A percentile compares a stretch with the other conserved stretches of the same genome.
phyloP scores from a whole-genome alignment of 2,113 vertebrate species.

The Indicator indicator region DNA sequence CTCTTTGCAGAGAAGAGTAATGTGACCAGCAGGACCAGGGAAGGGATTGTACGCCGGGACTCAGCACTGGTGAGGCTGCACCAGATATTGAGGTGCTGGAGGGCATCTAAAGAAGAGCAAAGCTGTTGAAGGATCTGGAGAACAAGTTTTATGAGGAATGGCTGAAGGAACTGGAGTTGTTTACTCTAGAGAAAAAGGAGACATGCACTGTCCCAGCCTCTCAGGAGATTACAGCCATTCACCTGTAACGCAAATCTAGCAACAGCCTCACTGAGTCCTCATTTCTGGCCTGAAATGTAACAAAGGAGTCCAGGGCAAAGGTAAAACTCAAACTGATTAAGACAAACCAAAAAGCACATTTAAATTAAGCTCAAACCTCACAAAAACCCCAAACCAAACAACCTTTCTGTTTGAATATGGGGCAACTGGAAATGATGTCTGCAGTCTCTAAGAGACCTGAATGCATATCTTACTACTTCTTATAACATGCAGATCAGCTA shows the following conservation, averaged over 20 bases:
- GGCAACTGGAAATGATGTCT: background rate
- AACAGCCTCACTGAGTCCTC: background rate
- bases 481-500: background rate
- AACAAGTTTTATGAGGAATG: background rate
- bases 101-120: background rate
- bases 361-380: background rate
- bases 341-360: background rate
- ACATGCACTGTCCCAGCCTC: background rate
- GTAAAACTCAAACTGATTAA: background rate
- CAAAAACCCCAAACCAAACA: background rate
- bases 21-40: background rate
- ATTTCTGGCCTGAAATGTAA: background rate
- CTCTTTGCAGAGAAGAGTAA: background rate
- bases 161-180: background rate
- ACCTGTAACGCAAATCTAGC: background rate
- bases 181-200: background rate
- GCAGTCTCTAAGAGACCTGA: background rate
- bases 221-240: background rate
- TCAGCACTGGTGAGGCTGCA: accelerated
- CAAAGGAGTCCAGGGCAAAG: background rate
- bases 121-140: background rate
- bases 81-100: background rate
- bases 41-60: background rate
- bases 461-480: background rate
- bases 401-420: background rate